A percentile compares a stretch with the other conserved stretches of the same genome.
Conservation (phyloP, 2,888 invertebrate genomes). For the Lepidochitona cinerea region DNA sequence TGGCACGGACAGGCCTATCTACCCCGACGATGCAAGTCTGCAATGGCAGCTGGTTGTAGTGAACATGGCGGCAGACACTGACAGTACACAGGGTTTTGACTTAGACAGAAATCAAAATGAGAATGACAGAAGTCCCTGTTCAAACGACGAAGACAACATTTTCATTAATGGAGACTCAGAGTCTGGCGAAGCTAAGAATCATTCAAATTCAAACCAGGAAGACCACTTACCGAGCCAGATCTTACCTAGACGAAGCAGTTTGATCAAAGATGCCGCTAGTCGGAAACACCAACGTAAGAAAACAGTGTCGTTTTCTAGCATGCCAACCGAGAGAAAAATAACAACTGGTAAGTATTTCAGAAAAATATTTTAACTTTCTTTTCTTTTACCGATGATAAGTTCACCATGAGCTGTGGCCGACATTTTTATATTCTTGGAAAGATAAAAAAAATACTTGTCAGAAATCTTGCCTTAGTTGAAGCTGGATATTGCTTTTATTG, state of each 20-base stretch:
- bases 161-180: slow-evolving; percentile 58
- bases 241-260: slow-evolving; percentile 67
- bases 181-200: slow-evolving; percentile 29
- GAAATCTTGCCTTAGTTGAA: too few species aligned
- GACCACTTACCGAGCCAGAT: slow-evolving; percentile 19
- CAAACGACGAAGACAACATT: not conserved
- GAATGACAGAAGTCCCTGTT: not conserved
- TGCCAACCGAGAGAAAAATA: slow-evolving; percentile 73
- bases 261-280: slow-evolving; percentile 63
- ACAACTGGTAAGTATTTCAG: slow-evolving; percentile 72
- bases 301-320: slow-evolving; percentile 72
- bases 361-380: too few species aligned
- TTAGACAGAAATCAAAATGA: not conserved
- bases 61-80: slow-evolving; percentile 11
- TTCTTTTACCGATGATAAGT: too few species aligned
- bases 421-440: too few species aligned
- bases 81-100: not conserved
- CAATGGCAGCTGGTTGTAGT: too few species aligned
- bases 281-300: slow-evolving; percentile 68
- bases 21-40: too few species aligned
- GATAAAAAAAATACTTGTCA: too few species aligned
- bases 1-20: too few species aligned
- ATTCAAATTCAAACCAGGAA: not conserved
- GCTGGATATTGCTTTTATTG: too few species aligned
- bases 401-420: too few species aligned